Conservation (phyloP, 2,888 invertebrate genomes). For the Scrobipalpa atriplicella region DNA sequence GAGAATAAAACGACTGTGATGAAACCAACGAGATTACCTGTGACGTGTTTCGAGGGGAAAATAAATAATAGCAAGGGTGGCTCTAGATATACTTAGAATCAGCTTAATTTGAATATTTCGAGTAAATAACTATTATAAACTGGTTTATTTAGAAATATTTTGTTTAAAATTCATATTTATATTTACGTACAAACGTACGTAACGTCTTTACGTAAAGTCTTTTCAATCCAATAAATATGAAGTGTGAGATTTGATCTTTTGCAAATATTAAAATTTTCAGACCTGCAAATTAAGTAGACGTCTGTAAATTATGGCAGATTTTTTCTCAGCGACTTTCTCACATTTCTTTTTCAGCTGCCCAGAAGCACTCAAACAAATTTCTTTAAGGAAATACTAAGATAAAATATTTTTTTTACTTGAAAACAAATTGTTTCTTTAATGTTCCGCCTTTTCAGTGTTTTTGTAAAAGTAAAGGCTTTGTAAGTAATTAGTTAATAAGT, state of each 20-base stretch:
- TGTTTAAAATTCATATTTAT: no score
- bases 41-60: slow-evolving; percentile 48
- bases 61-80: slow-evolving; percentile 51
- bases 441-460: slow-evolving; percentile 35
- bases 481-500: slow-evolving; percentile 22
- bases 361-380: slow-evolving; percentile 46
- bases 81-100: slow-evolving; percentile 40
- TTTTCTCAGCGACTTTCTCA: slow-evolving; percentile 45
- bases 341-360: slow-evolving; percentile 42
- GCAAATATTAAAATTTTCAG: slow-evolving; percentile 24
- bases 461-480: slow-evolving; percentile 21
- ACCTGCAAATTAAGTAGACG: no score
- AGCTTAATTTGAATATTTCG: slow-evolving; percentile 1
- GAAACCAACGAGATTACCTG: slow-evolving; percentile 56
- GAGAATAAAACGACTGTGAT: slow-evolving; percentile 53
- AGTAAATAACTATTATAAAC: no score
- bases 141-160: no score
- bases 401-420: slow-evolving; percentile 53
- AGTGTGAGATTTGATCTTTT: no score
- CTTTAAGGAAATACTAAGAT: slow-evolving; percentile 49
- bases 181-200: no score
- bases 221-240: no score
- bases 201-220: no score
- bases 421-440: slow-evolving; percentile 59
- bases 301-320: slow-evolving; percentile 51